A percentile compares a stretch with the other conserved stretches of the same genome.
Conservation (phyloP, 2,113 vertebrate genomes). For the Oryzias javanicus region DNA sequence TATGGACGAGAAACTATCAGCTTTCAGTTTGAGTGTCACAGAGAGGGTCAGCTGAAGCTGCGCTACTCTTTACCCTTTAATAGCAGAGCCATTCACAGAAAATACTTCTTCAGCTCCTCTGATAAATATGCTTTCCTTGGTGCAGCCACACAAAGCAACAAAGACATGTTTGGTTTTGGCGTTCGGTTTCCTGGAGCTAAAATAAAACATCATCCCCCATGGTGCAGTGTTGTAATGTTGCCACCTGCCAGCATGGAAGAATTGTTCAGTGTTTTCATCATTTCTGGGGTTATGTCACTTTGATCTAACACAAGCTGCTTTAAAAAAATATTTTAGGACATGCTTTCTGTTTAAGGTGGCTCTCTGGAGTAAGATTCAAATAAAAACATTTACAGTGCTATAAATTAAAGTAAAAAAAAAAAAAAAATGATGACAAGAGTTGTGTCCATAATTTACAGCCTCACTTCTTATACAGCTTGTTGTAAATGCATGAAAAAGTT, state of each 20-base stretch:
- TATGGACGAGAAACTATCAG: slow-evolving; percentile 10
- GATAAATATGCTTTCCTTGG: slow-evolving; percentile 1
- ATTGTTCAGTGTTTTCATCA: slow-evolving; percentile 61
- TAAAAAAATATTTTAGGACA: slow-evolving; percentile 49
- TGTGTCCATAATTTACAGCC: background rate
- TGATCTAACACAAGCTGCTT: slow-evolving; percentile 43
- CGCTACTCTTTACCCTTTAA: background rate
- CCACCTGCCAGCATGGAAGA: slow-evolving; percentile 49
- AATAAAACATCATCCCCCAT: slow-evolving; percentile 36
- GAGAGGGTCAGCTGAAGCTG: background rate
- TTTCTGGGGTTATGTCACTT: slow-evolving; percentile 60
- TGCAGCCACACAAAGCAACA: background rate
- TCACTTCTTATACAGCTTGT: background rate
- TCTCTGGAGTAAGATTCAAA: slow-evolving; percentile 8
- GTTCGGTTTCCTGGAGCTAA: background rate
- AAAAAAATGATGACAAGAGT: background rate
- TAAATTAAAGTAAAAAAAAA: background rate
- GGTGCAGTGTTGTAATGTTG: slow-evolving; percentile 45
- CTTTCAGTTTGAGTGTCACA: slow-evolving; percentile 14
- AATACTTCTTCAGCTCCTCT: slow-evolving; percentile 1
- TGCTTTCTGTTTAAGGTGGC: slow-evolving; percentile 30
- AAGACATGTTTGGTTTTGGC: background rate
- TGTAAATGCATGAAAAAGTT: too few species aligned
- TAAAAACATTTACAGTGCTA: slow-evolving; percentile 4
- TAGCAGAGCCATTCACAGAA: background rate